Conservation (phyloP, 2,797 vertebrate genomes). For the Echiichthys vipera region DNA sequence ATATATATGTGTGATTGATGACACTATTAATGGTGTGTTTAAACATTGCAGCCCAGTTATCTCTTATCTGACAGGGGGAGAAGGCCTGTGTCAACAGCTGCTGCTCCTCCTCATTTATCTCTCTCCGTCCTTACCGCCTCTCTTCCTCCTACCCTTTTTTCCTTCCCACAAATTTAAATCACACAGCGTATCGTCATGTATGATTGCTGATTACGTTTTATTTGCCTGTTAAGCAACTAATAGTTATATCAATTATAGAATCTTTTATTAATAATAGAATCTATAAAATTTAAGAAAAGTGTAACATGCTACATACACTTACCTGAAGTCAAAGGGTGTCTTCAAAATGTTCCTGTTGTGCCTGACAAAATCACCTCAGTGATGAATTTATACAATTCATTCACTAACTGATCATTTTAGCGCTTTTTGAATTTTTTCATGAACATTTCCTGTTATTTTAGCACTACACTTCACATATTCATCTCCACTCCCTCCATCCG, state of each 20-base stretch:
- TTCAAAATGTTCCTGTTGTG: conserved; percentile 2
- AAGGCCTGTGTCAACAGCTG: conserved; percentile 56
- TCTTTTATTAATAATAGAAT: not conserved
- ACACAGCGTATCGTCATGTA: not conserved
- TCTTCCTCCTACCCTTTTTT: conserved; percentile 15
- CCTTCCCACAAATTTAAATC: conserved; percentile 23
- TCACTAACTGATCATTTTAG: not conserved
- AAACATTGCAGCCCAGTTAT: conserved; percentile 78
- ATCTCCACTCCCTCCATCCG: conserved; percentile 40
- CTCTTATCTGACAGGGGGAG: conserved; percentile 71
- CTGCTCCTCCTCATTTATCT: conserved; percentile 79
- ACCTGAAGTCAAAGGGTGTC: not conserved
- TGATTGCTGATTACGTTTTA: not conserved
- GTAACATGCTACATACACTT: not conserved
- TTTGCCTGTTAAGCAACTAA: not conserved
- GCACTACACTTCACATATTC: not conserved
- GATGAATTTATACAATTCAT: not conserved
- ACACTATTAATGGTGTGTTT: conserved; percentile 74
- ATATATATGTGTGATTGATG: conserved; percentile 74
- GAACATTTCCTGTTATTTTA: not conserved
- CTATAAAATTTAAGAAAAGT: not conserved
- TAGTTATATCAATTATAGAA: not conserved
- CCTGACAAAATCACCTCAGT: not conserved
- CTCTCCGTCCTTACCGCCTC: conserved; percentile 32
- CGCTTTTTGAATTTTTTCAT: not conserved